A percentile compares a stretch with the other conserved stretches of the same genome.
These are phyloP conservation scores for Melitaea athalia DNA, from an alignment of 2,888 invertebrate genomes.

Conservation along the genomic window DNA sequence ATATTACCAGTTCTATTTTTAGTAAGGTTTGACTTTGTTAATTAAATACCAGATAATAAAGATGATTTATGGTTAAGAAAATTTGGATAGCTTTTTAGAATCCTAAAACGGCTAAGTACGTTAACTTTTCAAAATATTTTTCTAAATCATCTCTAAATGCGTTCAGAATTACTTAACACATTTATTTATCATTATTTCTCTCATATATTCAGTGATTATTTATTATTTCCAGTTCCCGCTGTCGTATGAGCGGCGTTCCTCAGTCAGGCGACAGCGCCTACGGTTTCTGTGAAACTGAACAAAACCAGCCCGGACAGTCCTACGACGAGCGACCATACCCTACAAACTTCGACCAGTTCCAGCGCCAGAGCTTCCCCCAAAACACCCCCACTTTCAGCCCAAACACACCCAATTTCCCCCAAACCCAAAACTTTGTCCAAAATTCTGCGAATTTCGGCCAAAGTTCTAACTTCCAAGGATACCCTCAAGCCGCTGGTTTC, in stretches of 20 bases:
- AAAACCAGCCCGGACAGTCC: slow-evolving; percentile 46
- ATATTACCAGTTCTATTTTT: no score
- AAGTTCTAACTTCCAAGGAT: slow-evolving; percentile 39
- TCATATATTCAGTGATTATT: background rate
- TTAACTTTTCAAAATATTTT: no score
- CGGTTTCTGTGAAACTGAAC: slow-evolving; percentile 85
- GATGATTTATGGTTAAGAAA: no score
- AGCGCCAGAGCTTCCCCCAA: slow-evolving; percentile 41
- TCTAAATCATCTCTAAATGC: no score
- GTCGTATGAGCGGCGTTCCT: slow-evolving; percentile 85
- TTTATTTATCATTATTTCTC: no score
- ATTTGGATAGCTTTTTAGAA: no score
- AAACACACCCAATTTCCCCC: slow-evolving; percentile 47
- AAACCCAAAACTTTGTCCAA: slow-evolving; percentile 47
- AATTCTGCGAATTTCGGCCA: slow-evolving; percentile 17
- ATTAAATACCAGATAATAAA: no score
- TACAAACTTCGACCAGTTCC: slow-evolving; percentile 39
- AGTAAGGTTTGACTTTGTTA: no score
- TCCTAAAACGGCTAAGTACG: no score
- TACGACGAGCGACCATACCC: slow-evolving; percentile 60
- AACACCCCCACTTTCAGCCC: slow-evolving; percentile 45
- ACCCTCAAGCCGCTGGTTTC: slow-evolving; percentile 48
- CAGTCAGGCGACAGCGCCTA: slow-evolving; percentile 90
- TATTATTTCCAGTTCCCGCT: slow-evolving; percentile 68
- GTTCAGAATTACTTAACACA: no score